phyloP scores from a whole-genome alignment of 2,797 vertebrate genomes.

The Numenius phaeopus region DNA sequence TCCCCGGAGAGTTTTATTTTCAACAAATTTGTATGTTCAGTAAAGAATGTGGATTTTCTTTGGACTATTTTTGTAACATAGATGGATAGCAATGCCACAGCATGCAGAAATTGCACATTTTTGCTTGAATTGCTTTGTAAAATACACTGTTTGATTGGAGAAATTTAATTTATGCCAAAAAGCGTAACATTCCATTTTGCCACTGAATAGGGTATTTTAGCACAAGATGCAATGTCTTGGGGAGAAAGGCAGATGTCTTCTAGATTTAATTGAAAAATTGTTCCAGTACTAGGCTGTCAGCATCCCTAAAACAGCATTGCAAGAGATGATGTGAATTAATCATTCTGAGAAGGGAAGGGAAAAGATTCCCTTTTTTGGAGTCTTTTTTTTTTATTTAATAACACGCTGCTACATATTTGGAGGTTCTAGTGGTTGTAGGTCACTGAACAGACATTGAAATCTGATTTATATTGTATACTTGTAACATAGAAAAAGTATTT shows the following conservation, averaged over 20 bases:
- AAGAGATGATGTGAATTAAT: not conserved
- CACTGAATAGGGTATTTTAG: not conserved
- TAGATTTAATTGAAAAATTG: not conserved
- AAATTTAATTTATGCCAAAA: not conserved
- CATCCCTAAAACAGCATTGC: not conserved
- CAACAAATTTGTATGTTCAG: not conserved
- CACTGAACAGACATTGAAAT: conserved; percentile 88
- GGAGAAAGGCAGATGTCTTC: not conserved
- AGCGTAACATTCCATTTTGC: not conserved
- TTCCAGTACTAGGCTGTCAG: not conserved
- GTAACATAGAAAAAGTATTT: conserved; percentile 95
- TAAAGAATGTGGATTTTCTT: conserved; percentile 20
- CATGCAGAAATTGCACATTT: not conserved
- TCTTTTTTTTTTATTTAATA: conserved; percentile 77
- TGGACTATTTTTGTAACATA: conserved; percentile 60
- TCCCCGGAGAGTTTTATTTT: conserved; percentile 39
- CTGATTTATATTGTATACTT: conserved; percentile 93
- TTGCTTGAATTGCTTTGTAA: not conserved
- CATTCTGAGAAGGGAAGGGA: not conserved
- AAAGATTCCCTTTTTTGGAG: not conserved
- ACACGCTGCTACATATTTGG: conserved; percentile 92
- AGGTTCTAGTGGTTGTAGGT: conserved; percentile 89
- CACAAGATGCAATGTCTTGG: not conserved
- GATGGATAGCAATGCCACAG: conserved; percentile 29
- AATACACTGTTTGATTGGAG: not conserved